A percentile compares a stretch with the other conserved stretches of the same genome.
phyloP scores from a whole-genome alignment of 2,797 vertebrate species.

The Oryzias sinensis region DNA sequence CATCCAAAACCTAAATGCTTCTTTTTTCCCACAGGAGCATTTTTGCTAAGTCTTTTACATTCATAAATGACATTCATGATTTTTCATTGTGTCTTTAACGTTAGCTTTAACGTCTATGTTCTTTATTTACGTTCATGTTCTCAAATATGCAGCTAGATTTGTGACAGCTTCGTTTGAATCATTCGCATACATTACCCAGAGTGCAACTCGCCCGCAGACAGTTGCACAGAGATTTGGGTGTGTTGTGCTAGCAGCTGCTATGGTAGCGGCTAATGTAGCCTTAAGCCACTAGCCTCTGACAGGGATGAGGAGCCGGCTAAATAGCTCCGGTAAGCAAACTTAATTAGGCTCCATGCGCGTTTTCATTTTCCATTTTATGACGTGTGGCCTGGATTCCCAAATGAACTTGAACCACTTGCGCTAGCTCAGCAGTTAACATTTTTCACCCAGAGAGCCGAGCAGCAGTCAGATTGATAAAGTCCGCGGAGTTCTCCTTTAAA shows the following conservation, averaged over 20 bases:
- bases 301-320: conserved; percentile 21
- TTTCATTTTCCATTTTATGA: not conserved
- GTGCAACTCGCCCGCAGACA: conserved; percentile 8
- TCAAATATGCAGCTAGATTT: not conserved
- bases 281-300: conserved; percentile 5
- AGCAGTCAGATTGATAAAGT: not conserved
- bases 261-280: conserved; percentile 13
- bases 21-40: too few species aligned
- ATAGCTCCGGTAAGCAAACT: conserved; percentile 26
- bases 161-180: not conserved
- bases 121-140: too few species aligned
- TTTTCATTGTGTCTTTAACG: too few species aligned
- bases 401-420: not conserved
- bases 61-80: too few species aligned
- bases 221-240: conserved; percentile 22
- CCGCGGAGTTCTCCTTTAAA: not conserved
- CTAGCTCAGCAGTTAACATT: not conserved
- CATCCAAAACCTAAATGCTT: too few species aligned
- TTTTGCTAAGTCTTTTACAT: too few species aligned
- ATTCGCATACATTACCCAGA: conserved; percentile 20
- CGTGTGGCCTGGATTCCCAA: not conserved
- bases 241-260: conserved; percentile 25
- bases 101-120: too few species aligned
- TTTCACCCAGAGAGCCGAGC: conserved; percentile 12
- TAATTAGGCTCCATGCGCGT: not conserved